phyloP scores from a whole-genome alignment of 2,888 invertebrate genomes.

The Cyrtodaria siliqua region DNA sequence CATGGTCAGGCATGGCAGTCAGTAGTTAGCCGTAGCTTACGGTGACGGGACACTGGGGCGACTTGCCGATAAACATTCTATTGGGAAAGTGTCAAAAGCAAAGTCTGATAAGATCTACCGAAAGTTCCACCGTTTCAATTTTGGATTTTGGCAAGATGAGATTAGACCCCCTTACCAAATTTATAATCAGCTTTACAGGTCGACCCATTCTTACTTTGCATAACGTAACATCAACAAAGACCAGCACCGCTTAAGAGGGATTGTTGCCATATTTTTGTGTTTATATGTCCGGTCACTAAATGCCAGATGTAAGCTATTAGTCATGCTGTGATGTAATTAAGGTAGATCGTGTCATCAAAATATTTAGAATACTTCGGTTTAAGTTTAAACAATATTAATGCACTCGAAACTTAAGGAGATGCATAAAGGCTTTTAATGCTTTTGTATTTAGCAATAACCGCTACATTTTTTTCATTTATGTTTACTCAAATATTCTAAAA shows the following conservation, averaged over 20 bases:
- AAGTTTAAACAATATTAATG: too few relatives aligned
- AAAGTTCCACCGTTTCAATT: not conserved
- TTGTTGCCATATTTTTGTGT: not conserved
- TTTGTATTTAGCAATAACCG: too few relatives aligned
- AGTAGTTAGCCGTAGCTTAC: too few relatives aligned
- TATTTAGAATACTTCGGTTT: too few relatives aligned
- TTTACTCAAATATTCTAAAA: too few relatives aligned
- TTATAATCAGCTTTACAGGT: conserved; percentile 20
- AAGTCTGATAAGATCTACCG: conserved; percentile 13
- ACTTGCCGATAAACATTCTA: not conserved
- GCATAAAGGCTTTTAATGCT: too few relatives aligned
- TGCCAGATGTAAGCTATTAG: conserved; percentile 1
- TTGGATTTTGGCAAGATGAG: conserved; percentile 11
- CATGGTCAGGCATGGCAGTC: too few relatives aligned
- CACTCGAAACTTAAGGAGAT: too few relatives aligned
- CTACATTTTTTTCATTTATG: too few relatives aligned
- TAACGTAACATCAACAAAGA: not conserved
- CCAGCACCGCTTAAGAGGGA: not conserved
- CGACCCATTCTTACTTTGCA: conserved; percentile 1
- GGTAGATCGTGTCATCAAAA: too few relatives aligned
- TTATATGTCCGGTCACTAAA: too few relatives aligned
- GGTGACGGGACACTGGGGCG: conserved; percentile 1
- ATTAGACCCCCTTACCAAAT: conserved; percentile 26
- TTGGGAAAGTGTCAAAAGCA: conserved; percentile 27
- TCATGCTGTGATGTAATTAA: conserved; percentile 18